Conservation (phyloP, 2,113 vertebrate genomes). For the Fulmarus glacialis region DNA sequence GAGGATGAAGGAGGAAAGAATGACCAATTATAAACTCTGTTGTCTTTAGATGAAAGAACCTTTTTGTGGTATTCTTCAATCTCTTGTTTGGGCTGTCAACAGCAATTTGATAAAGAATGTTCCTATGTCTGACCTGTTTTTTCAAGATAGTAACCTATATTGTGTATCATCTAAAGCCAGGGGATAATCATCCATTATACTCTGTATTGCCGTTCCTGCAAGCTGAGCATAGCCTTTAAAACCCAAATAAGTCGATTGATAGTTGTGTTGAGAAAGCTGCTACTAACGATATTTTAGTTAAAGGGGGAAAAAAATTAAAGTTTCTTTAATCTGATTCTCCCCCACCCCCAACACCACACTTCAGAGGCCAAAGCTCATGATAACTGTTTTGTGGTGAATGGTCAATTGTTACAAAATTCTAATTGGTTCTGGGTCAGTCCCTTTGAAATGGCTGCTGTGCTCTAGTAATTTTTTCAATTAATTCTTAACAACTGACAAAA, state of each 20-base stretch:
- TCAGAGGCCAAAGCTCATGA: conserved; percentile 77
- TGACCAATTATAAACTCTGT: conserved; percentile 78
- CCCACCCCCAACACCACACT: conserved; percentile 72
- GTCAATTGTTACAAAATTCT: conserved; percentile 84
- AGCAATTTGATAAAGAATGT: conserved; percentile 81
- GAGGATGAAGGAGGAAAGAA: conserved; percentile 70
- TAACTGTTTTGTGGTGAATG: conserved; percentile 78
- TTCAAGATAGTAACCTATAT: conserved; percentile 77
- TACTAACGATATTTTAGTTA: conserved; percentile 63
- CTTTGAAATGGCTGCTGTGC: conserved; percentile 76
- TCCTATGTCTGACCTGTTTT: conserved; percentile 79
- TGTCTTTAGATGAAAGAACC: conserved; percentile 82
- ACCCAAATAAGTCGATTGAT: conserved; percentile 55
- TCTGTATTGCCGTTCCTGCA: conserved; percentile 28
- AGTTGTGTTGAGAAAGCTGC: conserved; percentile 42
- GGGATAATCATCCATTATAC: conserved; percentile 62
- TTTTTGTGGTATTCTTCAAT: conserved; percentile 74
- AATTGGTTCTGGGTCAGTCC: conserved; percentile 88
- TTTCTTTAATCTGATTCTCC: conserved; percentile 71
- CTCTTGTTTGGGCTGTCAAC: conserved; percentile 83
- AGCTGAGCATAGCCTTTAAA: conserved; percentile 61
- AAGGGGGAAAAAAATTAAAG: conserved; percentile 39
- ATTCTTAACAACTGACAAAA: conserved; percentile 86
- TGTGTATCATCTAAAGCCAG: conserved; percentile 66
- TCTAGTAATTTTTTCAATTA: conserved; percentile 88